These are phyloP conservation scores for Pelusios castaneus DNA, from an alignment of 2,113 vertebrate species.

Conservation along the genomic window DNA sequence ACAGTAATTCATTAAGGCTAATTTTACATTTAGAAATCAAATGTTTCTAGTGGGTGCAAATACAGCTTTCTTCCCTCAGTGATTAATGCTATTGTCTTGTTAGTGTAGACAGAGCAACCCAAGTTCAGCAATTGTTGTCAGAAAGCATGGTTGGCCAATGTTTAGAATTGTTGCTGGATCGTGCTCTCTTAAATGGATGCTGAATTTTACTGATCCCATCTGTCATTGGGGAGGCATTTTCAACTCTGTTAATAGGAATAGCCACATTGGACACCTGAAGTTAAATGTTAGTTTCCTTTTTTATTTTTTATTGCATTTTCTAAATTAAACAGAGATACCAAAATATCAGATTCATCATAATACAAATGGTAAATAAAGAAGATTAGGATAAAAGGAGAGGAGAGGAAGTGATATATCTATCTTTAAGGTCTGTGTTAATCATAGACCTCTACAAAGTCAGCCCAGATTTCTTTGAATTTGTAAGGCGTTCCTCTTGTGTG, in stretches of 20 bases:
- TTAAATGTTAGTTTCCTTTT: no score
- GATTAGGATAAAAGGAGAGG: no score
- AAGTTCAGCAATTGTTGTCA: neutral
- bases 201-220: neutral
- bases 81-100: neutral
- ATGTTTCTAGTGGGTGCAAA: neutral
- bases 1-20: neutral
- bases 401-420: no score
- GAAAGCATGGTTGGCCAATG: neutral
- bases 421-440: no score
- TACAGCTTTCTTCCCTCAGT: neutral
- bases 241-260: neutral
- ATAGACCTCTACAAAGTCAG: no score
- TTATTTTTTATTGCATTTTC: no score
- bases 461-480: no score
- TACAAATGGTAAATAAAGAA: no score
- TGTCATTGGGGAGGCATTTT: neutral
- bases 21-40: neutral
- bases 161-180: neutral
- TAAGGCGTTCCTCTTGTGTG: no score
- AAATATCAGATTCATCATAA: no score
- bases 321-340: no score
- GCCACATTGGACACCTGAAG: neutral
- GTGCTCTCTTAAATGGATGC: neutral
- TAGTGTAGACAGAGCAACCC: neutral